These are phyloP conservation scores for Neofelis nebulosa DNA, from an alignment of 2,113 vertebrate genomes.

Conservation along the genomic window DNA sequence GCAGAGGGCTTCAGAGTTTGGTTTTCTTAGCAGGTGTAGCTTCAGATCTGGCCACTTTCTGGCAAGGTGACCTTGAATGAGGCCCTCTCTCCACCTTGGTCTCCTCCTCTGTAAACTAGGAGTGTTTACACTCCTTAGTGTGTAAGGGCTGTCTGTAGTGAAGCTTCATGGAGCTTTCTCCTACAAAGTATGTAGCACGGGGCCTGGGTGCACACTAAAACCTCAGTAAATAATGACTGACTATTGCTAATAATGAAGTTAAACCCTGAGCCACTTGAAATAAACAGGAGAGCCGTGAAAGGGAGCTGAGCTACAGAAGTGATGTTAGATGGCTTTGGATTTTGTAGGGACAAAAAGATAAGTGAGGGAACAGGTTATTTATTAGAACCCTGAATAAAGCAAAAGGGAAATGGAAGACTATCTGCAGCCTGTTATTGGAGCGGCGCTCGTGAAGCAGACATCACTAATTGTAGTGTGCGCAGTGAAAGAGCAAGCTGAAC, in stretches of 20 bases:
- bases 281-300: not conserved
- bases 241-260: not conserved
- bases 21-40: not conserved
- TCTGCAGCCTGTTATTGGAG: not conserved
- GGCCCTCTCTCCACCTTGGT: not conserved
- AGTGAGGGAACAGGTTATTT: not conserved
- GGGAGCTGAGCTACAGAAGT: not conserved
- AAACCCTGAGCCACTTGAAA: not conserved
- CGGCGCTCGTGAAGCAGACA: not conserved
- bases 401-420: not conserved
- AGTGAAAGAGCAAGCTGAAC: not conserved
- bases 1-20: not conserved
- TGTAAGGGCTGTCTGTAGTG: not conserved
- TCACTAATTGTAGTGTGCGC: not conserved
- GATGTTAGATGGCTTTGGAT: not conserved
- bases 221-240: not conserved
- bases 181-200: not conserved
- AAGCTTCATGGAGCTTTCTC: not conserved
- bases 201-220: not conserved
- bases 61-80: not conserved
- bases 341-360: not conserved
- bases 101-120: not conserved
- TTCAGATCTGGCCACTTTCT: not conserved
- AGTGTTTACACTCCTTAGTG: not conserved
- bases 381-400: not conserved